Evolutionary conservation across 2,888 invertebrate species (phyloP).

Genomic region (Gymnocheta viridis): DNA sequence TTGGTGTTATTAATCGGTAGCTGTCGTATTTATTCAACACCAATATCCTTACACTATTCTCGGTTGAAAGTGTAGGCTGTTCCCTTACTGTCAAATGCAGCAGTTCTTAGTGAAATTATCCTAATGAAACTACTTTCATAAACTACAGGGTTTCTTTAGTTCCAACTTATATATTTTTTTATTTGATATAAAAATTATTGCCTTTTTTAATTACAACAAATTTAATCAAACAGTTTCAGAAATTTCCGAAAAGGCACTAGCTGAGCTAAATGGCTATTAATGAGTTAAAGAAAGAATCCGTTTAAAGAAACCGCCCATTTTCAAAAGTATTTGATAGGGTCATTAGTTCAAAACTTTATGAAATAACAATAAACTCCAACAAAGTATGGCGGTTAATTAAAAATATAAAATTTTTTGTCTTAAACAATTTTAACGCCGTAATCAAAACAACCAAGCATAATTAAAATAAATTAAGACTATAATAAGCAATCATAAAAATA

Average conservation of each 20-base stretch:
- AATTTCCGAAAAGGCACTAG: constrained; percentile 26
- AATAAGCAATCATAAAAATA: constrained; percentile 43
- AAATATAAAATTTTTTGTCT: constrained; percentile 50
- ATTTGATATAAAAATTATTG: background rate
- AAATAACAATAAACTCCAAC: constrained; percentile 21
- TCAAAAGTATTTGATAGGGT: constrained; percentile 5
- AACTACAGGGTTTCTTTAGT: background rate
- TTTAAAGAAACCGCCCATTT: constrained; percentile 32
- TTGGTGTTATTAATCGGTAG: no score
- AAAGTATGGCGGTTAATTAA: constrained; percentile 37
- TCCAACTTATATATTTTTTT: background rate
- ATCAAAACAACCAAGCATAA: constrained; percentile 61
- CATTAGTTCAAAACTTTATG: constrained; percentile 6
- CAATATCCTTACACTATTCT: background rate
- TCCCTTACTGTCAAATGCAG: background rate
- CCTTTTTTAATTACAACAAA: background rate
- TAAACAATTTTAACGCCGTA: constrained; percentile 48
- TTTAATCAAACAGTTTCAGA: background rate
- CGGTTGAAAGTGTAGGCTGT: background rate
- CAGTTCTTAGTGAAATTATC: background rate
- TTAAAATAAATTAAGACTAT: constrained; percentile 55
- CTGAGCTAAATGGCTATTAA: background rate
- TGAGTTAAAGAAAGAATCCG: background rate
- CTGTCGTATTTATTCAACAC: background rate
- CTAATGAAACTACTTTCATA: background rate